Evolutionary conservation across 2,113 vertebrate genomes (phyloP).

Genomic region (Malurus cyaneus): DNA sequence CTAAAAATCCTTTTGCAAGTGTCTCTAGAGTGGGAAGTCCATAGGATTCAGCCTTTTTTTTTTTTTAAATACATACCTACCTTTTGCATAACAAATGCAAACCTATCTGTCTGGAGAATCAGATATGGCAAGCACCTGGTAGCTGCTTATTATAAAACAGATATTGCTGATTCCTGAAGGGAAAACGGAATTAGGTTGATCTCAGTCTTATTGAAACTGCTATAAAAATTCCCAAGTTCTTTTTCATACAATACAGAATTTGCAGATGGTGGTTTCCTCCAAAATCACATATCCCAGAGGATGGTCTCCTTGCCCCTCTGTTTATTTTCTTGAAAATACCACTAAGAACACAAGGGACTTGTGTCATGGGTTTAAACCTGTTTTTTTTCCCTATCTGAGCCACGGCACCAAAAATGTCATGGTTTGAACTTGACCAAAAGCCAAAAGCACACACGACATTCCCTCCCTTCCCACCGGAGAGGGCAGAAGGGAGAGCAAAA

Average conservation of each 20-base stretch:
- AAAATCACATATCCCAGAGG: neutral
- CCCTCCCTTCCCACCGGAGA: too few relatives aligned
- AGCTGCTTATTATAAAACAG: neutral
- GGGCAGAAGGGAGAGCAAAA: too few relatives aligned
- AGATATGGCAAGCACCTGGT: neutral
- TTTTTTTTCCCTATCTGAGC: too few relatives aligned
- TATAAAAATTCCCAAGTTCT: neutral
- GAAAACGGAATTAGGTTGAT: neutral
- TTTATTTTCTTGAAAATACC: conserved; percentile 29
- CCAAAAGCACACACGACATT: too few relatives aligned
- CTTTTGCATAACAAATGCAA: neutral
- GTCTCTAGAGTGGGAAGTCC: neutral
- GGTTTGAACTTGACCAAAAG: too few relatives aligned
- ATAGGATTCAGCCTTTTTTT: neutral
- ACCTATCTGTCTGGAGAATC: neutral
- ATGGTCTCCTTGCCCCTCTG: neutral
- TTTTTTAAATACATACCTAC: neutral
- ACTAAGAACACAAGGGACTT: neutral
- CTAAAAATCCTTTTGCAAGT: neutral
- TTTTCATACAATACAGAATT: neutral
- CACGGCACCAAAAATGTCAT: too few relatives aligned
- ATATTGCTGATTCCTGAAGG: neutral
- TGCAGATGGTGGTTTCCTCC: neutral
- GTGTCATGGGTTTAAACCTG: too few relatives aligned
- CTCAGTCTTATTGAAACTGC: neutral